Conservation (phyloP, 92 coral and sea anemone genomes). For the Porites rus region DNA sequence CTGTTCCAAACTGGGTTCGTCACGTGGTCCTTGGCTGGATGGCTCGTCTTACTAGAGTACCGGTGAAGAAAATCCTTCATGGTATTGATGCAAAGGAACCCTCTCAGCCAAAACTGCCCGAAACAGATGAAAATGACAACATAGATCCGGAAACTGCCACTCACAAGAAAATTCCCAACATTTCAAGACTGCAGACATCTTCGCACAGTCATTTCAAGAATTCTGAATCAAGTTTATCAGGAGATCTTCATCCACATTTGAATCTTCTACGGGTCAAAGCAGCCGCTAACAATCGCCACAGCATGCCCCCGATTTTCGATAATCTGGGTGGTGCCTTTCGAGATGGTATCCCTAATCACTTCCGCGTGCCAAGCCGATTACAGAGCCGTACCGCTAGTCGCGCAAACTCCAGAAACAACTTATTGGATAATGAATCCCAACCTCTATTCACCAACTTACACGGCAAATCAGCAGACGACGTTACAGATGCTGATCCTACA, state of each 20-base stretch:
- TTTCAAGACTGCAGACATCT: background rate
- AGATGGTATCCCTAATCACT: background rate
- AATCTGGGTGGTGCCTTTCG: slow-evolving; percentile 26
- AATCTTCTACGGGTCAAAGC: slow-evolving; percentile 33
- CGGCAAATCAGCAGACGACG: slow-evolving; percentile 17
- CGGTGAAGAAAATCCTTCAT: slow-evolving; percentile 46
- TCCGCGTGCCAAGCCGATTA: background rate
- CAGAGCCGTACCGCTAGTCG: background rate
- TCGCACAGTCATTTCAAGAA: slow-evolving; percentile 9
- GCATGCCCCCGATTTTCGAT: slow-evolving; percentile 43
- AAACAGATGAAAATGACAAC: slow-evolving; percentile 25
- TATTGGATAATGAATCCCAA: slow-evolving; percentile 2
- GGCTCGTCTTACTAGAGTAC: slow-evolving; percentile 74
- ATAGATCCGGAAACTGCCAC: background rate
- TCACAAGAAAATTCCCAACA: slow-evolving; percentile 36
- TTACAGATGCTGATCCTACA: slow-evolving; percentile 11
- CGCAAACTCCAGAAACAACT: slow-evolving; percentile 15
- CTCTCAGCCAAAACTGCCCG: background rate
- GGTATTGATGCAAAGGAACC: slow-evolving; percentile 38
- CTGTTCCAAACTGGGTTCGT: slow-evolving; percentile 86
- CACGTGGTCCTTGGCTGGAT: slow-evolving; percentile 79
- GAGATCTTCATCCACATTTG: slow-evolving; percentile 28
- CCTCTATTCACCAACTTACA: slow-evolving; percentile 1
- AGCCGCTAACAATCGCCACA: slow-evolving; percentile 8
- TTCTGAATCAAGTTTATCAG: slow-evolving; percentile 8